Base-by-base conservation (phyloP, 2,888 invertebrate genomes). In the Iselma pallidipennis region DNA sequence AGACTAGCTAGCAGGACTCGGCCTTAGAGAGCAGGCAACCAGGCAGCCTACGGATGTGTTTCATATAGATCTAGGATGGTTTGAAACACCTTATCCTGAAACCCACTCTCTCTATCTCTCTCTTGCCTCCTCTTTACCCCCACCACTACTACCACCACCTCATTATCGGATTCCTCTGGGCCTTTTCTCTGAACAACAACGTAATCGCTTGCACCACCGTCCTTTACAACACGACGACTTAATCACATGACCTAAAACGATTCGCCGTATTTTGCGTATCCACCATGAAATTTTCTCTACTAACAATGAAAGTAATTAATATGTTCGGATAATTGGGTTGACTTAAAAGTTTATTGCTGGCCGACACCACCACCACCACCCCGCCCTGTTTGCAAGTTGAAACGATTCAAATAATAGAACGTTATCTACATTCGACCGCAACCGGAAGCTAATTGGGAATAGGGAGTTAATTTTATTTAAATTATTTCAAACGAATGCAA, bases 261-360 rank as follows among this genome's bases (percentile, higher is more conserved):
- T 42, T 42, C 7, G n/a, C 4, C 16, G 10, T 45, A 45, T 45
- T 45, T 45, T 12, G 12, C 21, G 12, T 45, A 45, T 19, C 12
- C 10, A 45, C 21, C 45, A 45, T 45, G 19, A 19, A 19, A 45
- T 21, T 45, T 45, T 45, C 45, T 45, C 19, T 1, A 45, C 2
- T 45, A 45, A 45, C 45, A 45, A 45, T 45, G 45, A 45, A 45
- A 45, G 62, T 63, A 63, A 63, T 63, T 63, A 63, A 63, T 63
- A 63, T 58, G 45, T 51, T 31, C 29, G 51, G 48, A 59, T 63
- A 63, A 63, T 63, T 63, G 59, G 59, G 48, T 51, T 49, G 53
- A 61, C 50, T 53, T 29, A 51, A 51, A 51, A 51, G 51, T 51
- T 51, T 51, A 51, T 51, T 31, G 51, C 51, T 10, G 45, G 45